Percentiles rank a stretch among this genome's conserved stretches.
Evolutionary conservation across 2,888 invertebrate genomes (phyloP).

Genomic region (Ophraella communa): DNA sequence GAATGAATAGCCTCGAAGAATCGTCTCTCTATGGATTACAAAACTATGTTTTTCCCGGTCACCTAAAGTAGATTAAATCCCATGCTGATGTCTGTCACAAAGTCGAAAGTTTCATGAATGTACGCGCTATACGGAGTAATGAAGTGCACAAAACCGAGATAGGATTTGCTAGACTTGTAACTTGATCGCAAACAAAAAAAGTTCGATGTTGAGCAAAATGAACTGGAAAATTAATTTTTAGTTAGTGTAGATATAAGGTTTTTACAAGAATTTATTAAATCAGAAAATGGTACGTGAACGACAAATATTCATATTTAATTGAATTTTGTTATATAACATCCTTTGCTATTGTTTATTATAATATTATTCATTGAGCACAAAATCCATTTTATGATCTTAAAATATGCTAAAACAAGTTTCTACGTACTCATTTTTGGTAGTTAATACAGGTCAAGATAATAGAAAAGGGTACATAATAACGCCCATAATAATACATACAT

Average conservation of each 20-base stretch:
- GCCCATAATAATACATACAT: too few species aligned
- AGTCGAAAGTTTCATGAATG: slow-evolving; percentile 11
- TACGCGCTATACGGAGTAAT: slow-evolving; percentile 2
- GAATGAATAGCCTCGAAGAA: slow-evolving; percentile 5
- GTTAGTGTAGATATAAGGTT: not conserved
- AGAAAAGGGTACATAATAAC: too few species aligned
- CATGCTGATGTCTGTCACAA: slow-evolving; percentile 2
- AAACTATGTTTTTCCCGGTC: slow-evolving; percentile 17
- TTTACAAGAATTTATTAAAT: too few species aligned
- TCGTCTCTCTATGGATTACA: slow-evolving; percentile 12
- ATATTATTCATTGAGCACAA: too few species aligned
- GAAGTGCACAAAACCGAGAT: slow-evolving; percentile 5
- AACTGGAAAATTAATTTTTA: not conserved
- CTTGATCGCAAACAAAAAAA: slow-evolving; percentile 2
- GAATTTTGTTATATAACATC: too few species aligned
- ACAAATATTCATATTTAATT: too few species aligned
- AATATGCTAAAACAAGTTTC: too few species aligned
- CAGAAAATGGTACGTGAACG: too few species aligned
- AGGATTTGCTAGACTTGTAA: slow-evolving; percentile 5
- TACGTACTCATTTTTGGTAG: too few species aligned
- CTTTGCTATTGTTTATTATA: too few species aligned
- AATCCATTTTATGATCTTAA: too few species aligned
- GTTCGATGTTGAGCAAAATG: not conserved
- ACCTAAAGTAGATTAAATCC: slow-evolving; percentile 14
- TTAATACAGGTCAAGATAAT: too few species aligned